Base-by-base conservation (phyloP, 2,888 invertebrate genomes). In the Phytoseiulus persimilis region DNA sequence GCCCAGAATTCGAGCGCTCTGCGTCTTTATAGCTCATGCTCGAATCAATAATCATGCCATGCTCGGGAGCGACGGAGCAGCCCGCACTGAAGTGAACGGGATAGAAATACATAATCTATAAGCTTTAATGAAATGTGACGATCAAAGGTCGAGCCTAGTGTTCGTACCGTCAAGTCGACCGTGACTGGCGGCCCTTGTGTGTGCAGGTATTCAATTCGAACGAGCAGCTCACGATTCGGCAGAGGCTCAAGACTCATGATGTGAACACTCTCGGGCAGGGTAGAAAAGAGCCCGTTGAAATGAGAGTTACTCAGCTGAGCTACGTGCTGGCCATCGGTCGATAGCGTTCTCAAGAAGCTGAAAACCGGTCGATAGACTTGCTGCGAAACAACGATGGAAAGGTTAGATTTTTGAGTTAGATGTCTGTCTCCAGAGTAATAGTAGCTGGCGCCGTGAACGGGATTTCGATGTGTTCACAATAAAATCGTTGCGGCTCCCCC, bases 321-420 rank as follows among this genome's bases (percentile, higher is more conserved):
- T 32, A 87, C 87, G 87, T 87, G 87, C 18, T 87, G 87, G 28
- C 87, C 87, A 33, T 87, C 87, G n/a, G 87, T 45, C 31, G 83
- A 83, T 33, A 6, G 14, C 32, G 45, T 33, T 45, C 87, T 33
- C 87, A 87, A 33, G 33, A 87, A 87, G 45, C 87, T 87, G 11
- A 87, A 23, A 2, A 87, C 87, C 39, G 87, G 87, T 32, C 32
- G 32, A 87, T 87, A 87, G 5, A 87, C 87, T 87, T 87, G 87
- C 87, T 87, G 87, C 65, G 18, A 28, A 65, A 39, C 39, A 39
- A 39, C 39, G 9, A 39, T 39, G 39, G 2, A 18, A 28, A 65
- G 9, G 14, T 65, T 65, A 65, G 65, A 28, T 6, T 65, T 65
- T 65, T 23, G 65, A 65, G 18, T 65, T 3, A 39, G 39, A 9